Conservation (phyloP, 2,797 vertebrate species). For the Anomalospiza imberbis region DNA sequence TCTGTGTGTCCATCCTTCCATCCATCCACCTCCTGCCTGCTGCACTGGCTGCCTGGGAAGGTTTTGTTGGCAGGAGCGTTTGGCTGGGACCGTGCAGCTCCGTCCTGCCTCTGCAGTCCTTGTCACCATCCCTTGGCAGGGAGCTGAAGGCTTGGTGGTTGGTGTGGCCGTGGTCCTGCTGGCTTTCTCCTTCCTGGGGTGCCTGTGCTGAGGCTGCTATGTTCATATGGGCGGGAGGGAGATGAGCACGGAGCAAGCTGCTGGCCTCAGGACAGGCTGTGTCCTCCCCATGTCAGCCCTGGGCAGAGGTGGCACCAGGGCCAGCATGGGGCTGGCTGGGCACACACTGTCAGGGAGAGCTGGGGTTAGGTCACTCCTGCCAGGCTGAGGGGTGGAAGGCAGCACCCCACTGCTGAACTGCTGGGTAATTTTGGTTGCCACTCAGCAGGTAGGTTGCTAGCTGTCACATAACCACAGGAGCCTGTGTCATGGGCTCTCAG, state of each 20-base stretch:
- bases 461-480: background rate
- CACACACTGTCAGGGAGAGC: background rate
- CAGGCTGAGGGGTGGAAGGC: background rate
- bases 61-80: background rate
- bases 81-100: accelerated
- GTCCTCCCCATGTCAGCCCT: accelerated
- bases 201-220: background rate
- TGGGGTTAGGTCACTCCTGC: background rate
- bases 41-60: background rate
- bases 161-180: background rate
- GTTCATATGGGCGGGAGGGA: accelerated
- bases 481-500: background rate
- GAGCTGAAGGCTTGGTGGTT: background rate
- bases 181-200: background rate
- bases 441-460: background rate
- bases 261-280: background rate
- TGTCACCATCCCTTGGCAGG: accelerated
- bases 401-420: background rate
- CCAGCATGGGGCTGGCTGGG: accelerated
- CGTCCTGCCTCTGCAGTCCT: background rate
- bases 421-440: background rate
- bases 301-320: background rate
- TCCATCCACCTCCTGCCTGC: background rate
- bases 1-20: background rate
- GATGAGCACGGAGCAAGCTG: background rate